phyloP scores from a whole-genome alignment of 2,113 vertebrate genomes.

The Polypterus senegalus region DNA sequence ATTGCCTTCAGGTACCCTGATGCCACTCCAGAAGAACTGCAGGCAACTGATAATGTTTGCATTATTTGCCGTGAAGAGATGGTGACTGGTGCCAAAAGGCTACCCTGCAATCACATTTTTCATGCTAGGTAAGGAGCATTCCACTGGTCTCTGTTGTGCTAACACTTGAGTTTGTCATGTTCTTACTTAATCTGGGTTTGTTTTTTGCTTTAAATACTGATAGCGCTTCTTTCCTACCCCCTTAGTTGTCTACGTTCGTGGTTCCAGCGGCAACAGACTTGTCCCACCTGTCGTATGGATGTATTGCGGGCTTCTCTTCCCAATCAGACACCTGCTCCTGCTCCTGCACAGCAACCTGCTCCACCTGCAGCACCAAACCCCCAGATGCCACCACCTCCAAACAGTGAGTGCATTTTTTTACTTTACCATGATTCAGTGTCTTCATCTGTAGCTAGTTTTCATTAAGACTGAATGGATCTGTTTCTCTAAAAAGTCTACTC shows the following conservation, averaged over 20 bases:
- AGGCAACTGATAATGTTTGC: conserved; percentile 83
- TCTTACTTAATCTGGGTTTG: not conserved
- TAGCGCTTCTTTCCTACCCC: not conserved
- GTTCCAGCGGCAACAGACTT: conserved; percentile 96
- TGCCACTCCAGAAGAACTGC: conserved; percentile 81
- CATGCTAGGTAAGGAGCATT: conserved; percentile 67
- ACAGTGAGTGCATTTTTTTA: conserved; percentile 45
- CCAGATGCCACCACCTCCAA: conserved; percentile 55
- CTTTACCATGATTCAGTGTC: not conserved
- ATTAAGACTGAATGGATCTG: no score
- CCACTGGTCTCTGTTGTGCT: not conserved
- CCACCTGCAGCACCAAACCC: conserved; percentile 38
- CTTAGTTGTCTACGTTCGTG: conserved; percentile 85
- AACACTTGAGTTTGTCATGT: not conserved
- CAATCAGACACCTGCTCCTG: conserved; percentile 50
- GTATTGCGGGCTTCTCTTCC: conserved; percentile 74
- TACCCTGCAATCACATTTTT: conserved; percentile 96
- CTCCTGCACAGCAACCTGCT: conserved; percentile 45
- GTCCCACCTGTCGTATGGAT: conserved; percentile 90
- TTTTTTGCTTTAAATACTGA: not conserved
- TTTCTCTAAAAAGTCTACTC: no score
- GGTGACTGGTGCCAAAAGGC: conserved; percentile 86
- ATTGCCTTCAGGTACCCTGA: conserved; percentile 67
- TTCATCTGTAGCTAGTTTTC: no score
- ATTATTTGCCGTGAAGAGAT: conserved; percentile 95